A percentile compares a stretch with the other conserved stretches of the same genome.
phyloP scores from a whole-genome alignment of 2,888 invertebrate genomes.

The Fragum whitleyi region DNA sequence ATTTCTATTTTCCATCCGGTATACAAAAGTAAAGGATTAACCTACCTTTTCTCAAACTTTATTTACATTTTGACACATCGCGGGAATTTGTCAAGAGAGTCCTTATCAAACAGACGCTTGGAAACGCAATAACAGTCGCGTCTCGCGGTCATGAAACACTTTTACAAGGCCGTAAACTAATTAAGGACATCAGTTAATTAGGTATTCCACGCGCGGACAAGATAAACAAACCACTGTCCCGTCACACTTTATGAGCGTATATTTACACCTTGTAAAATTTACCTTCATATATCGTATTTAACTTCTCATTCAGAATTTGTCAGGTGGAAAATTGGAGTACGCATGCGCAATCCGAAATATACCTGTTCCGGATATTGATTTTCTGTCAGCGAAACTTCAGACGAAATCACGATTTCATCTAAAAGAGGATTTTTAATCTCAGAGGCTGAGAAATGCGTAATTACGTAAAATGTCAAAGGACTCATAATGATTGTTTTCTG shows the following conservation, averaged over 20 bases:
- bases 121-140: not conserved
- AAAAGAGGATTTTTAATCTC: conserved; percentile 1
- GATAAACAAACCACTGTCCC: conserved; percentile 30
- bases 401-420: not conserved
- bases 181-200: conserved; percentile 5
- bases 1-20: too few species aligned
- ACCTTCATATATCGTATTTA: conserved; percentile 26
- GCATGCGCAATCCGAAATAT: conserved; percentile 40
- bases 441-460: conserved; percentile 1
- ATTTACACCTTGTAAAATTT: conserved; percentile 34
- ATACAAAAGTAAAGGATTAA: too few species aligned
- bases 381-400: not conserved
- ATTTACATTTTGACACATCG: conserved; percentile 27
- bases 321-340: conserved; percentile 46
- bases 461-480: not conserved
- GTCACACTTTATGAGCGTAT: conserved; percentile 37
- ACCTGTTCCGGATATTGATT: conserved; percentile 38
- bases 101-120: not conserved
- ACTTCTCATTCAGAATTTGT: conserved; percentile 54
- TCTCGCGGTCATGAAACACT: too few species aligned
- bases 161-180: not conserved
- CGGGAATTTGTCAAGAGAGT: not conserved
- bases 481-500: not conserved
- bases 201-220: conserved; percentile 32
- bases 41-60: not conserved